Evolutionary conservation across 2,888 invertebrate species (phyloP), one percentile per base, ranked within the genome.

Genomic region (Oconnorella tubifera): DNA sequence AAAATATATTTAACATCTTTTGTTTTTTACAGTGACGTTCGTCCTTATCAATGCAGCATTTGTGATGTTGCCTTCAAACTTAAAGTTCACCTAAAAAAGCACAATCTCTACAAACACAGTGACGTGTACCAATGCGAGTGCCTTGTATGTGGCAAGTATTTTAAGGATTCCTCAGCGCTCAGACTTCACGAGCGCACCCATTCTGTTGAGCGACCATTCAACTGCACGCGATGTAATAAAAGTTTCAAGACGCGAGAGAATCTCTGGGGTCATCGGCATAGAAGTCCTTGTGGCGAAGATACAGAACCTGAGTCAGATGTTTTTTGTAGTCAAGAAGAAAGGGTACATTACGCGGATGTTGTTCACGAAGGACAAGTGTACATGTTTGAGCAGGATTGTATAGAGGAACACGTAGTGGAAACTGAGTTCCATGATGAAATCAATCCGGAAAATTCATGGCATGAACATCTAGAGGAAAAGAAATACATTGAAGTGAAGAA

Each of bases 71-170:
- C 66, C 23, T 72, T 72, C 64, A 72, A 72, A 61, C 68, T 72
- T 62, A 72, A 72, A 62, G 72, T 69, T 3, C 71, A 72, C 61
- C 66, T 72, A 32, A 72, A 72, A 66, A 72, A 72, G 59, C 72
- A 72, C 65, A 66, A 72, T 58, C 69, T 72, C 32, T 72, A 72
- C 63, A 65, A 68, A n/a, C 72, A 72, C 68, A 70, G 67, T 53
- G 58, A 66, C 64, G 71, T 72, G 51, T 68, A 72, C 40, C 72
- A 68, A 10, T 72, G 70, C 62, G 65, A 70, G 56, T 72, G 72
- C 55, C 59, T 65, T 58, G 65, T 69, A 31, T 72, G 72, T 50
- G 72, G 72, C 31, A 72, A 72, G 59, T 60, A 59, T 23, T 72
- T 72, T 65, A 72, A 72, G 59, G 72, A 72, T 56, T 69, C 70